Conservation (phyloP, 2,113 vertebrate genomes). For the Neolamprologus falcicula region DNA sequence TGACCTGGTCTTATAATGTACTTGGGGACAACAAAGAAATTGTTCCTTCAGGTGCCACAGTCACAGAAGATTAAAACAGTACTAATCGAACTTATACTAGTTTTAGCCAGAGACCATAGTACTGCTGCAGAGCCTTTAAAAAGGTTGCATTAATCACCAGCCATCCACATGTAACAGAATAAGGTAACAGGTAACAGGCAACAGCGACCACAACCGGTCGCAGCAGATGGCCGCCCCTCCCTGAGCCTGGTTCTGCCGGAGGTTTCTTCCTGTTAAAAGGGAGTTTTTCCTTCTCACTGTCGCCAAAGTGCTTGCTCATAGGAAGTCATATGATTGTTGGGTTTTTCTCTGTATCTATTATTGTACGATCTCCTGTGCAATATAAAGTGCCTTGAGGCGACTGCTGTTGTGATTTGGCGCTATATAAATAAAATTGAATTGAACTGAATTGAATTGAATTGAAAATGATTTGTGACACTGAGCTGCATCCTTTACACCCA, state of each 20-base stretch:
- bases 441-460: background rate
- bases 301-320: background rate
- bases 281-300: background rate
- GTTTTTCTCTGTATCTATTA: background rate
- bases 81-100: background rate
- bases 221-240: background rate
- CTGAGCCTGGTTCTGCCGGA: background rate
- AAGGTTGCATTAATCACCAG: background rate
- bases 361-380: background rate
- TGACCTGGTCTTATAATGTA: background rate
- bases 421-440: background rate
- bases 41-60: background rate
- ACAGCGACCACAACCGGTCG: background rate
- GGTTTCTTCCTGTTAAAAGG: background rate
- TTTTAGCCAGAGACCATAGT: background rate
- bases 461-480: background rate
- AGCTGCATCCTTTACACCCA: constrained; percentile 3
- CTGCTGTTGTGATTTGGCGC: background rate
- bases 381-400: background rate
- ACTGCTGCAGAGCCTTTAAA: background rate
- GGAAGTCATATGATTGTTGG: background rate
- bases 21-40: background rate
- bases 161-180: background rate
- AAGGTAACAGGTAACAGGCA: background rate
- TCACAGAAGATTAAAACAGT: background rate